Conservation (phyloP, 1,140 invertebrate genomes). For the Drosophila rufa region DNA sequence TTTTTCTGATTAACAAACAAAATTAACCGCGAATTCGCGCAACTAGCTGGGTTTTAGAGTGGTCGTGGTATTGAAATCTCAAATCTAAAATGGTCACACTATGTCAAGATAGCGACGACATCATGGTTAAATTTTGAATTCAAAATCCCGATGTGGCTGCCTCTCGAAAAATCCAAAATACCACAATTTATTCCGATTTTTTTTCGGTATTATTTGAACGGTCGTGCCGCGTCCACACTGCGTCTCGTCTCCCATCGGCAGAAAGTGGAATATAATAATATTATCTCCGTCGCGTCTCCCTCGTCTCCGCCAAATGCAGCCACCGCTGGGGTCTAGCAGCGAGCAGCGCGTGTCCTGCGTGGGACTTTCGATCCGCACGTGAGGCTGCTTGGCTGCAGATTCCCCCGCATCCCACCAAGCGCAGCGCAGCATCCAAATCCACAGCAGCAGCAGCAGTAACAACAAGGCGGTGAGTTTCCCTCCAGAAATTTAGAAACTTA, state of each 20-base stretch:
- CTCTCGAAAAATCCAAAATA: too few species aligned
- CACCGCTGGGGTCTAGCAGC: slow-evolving; percentile 4
- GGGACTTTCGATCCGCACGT: slow-evolving; percentile 20
- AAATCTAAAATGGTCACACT: background rate
- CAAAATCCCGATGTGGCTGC: too few species aligned
- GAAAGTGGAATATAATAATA: slow-evolving; percentile 1
- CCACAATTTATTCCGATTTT: too few species aligned
- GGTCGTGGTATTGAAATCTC: background rate
- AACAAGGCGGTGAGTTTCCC: slow-evolving; percentile 28
- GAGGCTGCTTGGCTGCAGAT: slow-evolving; percentile 16
- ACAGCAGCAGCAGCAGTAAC: background rate
- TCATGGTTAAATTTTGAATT: too few species aligned
- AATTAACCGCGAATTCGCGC: slow-evolving; percentile 5
- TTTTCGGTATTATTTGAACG: slow-evolving; percentile 10
- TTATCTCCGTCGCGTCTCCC: background rate
- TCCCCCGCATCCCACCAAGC: background rate
- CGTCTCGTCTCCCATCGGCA: background rate
- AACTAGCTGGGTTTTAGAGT: background rate
- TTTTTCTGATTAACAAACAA: background rate
- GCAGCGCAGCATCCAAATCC: slow-evolving; percentile 15
- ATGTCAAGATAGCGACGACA: background rate
- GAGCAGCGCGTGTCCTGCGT: slow-evolving; percentile 23
- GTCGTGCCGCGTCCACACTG: background rate
- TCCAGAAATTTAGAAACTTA: background rate
- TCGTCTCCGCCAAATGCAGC: slow-evolving; percentile 21